Percentiles rank a stretch among this genome's conserved stretches.
phyloP scores from a whole-genome alignment of 2,113 vertebrate genomes.

The Ceratotherium simum region DNA sequence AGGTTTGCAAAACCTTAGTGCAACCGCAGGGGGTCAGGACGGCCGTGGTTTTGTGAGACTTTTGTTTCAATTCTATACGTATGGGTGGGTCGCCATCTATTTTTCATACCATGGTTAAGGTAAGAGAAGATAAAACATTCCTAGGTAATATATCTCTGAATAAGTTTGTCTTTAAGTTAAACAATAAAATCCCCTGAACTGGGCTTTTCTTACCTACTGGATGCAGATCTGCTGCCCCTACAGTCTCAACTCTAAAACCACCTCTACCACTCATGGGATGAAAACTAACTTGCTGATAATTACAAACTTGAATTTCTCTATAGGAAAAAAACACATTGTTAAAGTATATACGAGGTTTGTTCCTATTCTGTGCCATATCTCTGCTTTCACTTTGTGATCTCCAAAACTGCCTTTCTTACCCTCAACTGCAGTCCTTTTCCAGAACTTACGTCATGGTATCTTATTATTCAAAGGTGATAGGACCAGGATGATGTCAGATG shows the following conservation, averaged over 20 bases:
- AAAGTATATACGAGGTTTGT: not conserved
- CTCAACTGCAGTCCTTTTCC: not conserved
- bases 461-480: not conserved
- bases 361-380: not conserved
- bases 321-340: not conserved
- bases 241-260: slow-evolving; percentile 5
- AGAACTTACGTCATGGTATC: not conserved
- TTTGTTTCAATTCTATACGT: not conserved
- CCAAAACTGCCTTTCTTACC: not conserved
- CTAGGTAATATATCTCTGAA: not conserved
- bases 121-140: slow-evolving; percentile 23
- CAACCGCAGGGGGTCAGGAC: too few relatives aligned
- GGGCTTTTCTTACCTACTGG: not conserved
- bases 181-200: not conserved
- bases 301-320: not conserved
- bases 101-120: not conserved
- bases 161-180: not conserved
- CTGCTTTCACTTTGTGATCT: not conserved
- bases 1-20: not conserved
- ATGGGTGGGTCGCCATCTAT: not conserved
- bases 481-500: not conserved
- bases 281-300: slow-evolving; percentile 23
- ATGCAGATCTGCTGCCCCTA: not conserved
- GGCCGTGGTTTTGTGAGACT: not conserved
- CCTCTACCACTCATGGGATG: not conserved